Evolutionary conservation across 2,888 invertebrate genomes (phyloP), one percentile per base, ranked within the genome.

Genomic region (Apotomis turbidana): DNA sequence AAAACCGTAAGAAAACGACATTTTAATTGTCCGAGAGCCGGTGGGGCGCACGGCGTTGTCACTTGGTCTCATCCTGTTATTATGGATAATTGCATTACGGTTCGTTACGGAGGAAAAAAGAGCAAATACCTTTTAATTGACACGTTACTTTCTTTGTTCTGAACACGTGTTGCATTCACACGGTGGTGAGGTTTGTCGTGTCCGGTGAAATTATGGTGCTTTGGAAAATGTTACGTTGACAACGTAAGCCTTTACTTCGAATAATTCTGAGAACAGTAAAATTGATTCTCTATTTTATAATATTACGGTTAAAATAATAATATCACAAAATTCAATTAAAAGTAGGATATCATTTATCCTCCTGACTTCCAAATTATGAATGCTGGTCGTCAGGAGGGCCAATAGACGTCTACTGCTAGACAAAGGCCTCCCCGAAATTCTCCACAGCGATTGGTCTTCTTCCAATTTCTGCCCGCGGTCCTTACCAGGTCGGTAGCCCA

Each of bases 21-120:
- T 92, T 93, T 93, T 93, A 93, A 93, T 93, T 93, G 91, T 92
- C 87, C 81, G 80, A 81, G 85, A 88, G 89, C 91, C 91, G 91
- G 88, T 87, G 77, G 86, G 85, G 86, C 87, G 87, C 84, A 78
- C 78, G 81, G 82, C 84, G 85, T 85, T 90, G 91, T 91, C 90
- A 86, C 88, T 86, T 86, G 85, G 82, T 87, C 87, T 89, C 93
- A 91, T 93, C 92, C 93, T 93, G 92, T 90, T 89, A 93, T 93
- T 93, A 93, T 89, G 85, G 81, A 88, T 93, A 93, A 93, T 93
- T 93, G 91, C 90, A 93, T 93, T 93, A 93, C 89, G 90, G 87
- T 93, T 93, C 90, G 93, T 93, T 91, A 93, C 91, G 83, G 87
- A 81, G 85, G 87, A 88, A 91, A 91, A 90, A 90, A 90, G 81